phyloP scores from a whole-genome alignment of 92 coral and sea anemone species.

The Virgularia gustaviana region DNA sequence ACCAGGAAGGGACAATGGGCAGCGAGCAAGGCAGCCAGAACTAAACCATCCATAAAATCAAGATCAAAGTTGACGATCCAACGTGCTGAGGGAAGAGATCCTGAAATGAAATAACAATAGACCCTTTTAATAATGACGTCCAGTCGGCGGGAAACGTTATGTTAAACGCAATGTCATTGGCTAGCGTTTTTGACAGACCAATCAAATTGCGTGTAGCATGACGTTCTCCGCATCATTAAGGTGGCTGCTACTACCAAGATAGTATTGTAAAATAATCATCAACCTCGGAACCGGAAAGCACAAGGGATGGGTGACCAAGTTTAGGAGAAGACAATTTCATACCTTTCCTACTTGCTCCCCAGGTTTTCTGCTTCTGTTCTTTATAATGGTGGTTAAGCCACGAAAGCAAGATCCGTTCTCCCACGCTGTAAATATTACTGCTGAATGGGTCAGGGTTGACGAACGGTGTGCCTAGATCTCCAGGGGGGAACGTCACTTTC shows the following conservation, averaged over 20 bases:
- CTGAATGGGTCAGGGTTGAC: conserved; percentile 86
- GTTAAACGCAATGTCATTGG: too few relatives aligned
- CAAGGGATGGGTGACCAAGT: background rate
- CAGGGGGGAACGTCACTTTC: conserved; percentile 71
- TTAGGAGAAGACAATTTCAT: too few relatives aligned
- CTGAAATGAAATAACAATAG: conserved; percentile 34
- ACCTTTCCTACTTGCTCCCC: conserved; percentile 88
- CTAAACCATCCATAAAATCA: conserved; percentile 96
- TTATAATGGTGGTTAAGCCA: conserved; percentile 96
- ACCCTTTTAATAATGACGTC: too few relatives aligned
- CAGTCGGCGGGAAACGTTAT: too few relatives aligned
- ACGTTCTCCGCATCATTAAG: too few relatives aligned
- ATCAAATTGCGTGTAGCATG: too few relatives aligned
- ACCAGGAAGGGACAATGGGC: conserved; percentile 94
- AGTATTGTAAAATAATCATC: too few relatives aligned
- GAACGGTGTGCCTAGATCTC: conserved; percentile 55
- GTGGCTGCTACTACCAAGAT: too few relatives aligned
- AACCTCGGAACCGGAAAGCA: background rate
- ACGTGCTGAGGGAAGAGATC: conserved; percentile 77
- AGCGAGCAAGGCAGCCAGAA: conserved; percentile 78
- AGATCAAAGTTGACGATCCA: conserved; percentile 97
- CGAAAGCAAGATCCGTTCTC: conserved; percentile 80
- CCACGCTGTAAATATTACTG: conserved; percentile 95
- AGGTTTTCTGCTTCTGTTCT: conserved; percentile 65
- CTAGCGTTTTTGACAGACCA: too few relatives aligned